Base-by-base conservation (phyloP, 2,113 vertebrate genomes). In the Neodon shergylaensis region DNA sequence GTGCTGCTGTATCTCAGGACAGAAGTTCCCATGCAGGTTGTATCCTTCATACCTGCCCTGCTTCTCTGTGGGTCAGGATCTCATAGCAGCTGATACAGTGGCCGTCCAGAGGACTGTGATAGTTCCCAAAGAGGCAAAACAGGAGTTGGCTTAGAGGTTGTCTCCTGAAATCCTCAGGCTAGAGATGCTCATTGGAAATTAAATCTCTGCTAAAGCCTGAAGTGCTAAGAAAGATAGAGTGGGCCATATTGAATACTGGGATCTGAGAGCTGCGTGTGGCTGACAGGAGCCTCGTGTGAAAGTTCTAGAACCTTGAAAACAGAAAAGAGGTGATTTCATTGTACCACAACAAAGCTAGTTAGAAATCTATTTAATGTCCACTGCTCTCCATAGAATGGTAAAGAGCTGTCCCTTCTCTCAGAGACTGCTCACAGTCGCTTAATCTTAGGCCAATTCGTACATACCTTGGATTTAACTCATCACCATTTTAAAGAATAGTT, bases 111-210 rank as follows among this genome's bases (percentile, higher is more conserved):
- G 36, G n/a, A 21, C 73, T 61, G 58, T 83, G 26, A 39, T 39
- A 22, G 52, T 95, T 91, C 72, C 77, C 78, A 78, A 63, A 91
- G 82, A 83, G 39, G 28, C 82, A 39, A 84, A 93, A 79, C 47
- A 79, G 52, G 84, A 90, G 22, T 70, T 88, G 76, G 39, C 33
- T 21, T 72, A 28, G 91, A 77, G 42, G 44, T 52, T 85, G 31
- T 73, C 49, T 61, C 39, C 88, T 91, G 3, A 91, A 82, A 83
- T 42, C 24, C 76, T 22, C 44, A 68, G 61, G 52, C 72, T 90
- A 26, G 39, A 24, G 47, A 90, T 70, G 78, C 6, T 85, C 76
- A 42, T 13, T 78, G n/a, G 82, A 63, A 74, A 90, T 88, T 44
- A 63, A 39, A 44, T 44, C 65, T 94, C 88, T 70, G 54, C 74